phyloP scores from a whole-genome alignment of 2,113 vertebrate species.

The Cygnus buccinator region DNA sequence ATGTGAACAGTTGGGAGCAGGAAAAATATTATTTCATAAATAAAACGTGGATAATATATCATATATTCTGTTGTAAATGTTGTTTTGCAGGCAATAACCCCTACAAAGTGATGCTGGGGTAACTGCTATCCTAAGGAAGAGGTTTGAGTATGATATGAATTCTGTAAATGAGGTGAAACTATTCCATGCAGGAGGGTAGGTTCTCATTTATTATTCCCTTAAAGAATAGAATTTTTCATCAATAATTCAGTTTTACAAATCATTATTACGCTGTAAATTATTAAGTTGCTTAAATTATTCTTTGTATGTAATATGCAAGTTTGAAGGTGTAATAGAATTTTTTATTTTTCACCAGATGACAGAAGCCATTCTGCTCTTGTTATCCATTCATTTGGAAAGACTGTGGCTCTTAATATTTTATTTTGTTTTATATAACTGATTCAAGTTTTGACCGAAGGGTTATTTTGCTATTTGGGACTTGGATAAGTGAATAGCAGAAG shows the following conservation, averaged over 20 bases:
- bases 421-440: constrained; percentile 17
- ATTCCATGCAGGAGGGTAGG: background rate
- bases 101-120: background rate
- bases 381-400: constrained; percentile 15
- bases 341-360: background rate
- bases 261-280: constrained; percentile 61
- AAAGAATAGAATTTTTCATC: constrained; percentile 36
- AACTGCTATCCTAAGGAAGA: background rate
- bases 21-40: background rate
- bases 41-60: background rate
- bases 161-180: constrained; percentile 42
- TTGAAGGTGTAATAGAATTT: constrained; percentile 2
- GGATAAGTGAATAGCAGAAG: background rate
- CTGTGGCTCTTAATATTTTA: background rate
- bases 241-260: constrained; percentile 67
- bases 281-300: constrained; percentile 65
- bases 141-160: background rate
- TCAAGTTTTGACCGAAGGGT: background rate
- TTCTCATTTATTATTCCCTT: constrained; percentile 48
- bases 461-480: background rate
- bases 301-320: constrained; percentile 2
- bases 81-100: background rate
- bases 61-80: background rate
- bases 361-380: background rate
- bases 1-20: background rate